Conservation (phyloP, 37 sponge, comb jelly and placozoan genomes). For the Dysidea cf. avara region DNA sequence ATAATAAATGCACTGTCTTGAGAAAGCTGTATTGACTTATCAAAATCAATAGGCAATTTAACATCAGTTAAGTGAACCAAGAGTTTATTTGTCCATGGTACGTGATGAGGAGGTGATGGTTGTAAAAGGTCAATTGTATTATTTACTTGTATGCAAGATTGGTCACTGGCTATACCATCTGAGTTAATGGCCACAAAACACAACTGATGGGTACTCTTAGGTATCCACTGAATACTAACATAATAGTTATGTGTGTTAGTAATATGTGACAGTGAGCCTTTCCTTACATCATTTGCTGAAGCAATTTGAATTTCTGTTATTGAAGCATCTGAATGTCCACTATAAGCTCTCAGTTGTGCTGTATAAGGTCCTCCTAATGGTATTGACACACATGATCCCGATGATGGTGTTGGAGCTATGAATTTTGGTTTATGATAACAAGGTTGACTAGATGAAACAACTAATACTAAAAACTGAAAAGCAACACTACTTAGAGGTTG, state of each 20-base stretch:
- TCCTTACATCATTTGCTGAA: conserved; percentile 5
- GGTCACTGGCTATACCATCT: conserved; percentile 29
- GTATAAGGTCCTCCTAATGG: conserved; percentile 13
- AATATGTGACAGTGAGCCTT: neutral
- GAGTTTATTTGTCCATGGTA: conserved; percentile 1
- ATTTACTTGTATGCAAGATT: conserved; percentile 31
- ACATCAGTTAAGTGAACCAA: conserved; percentile 12
- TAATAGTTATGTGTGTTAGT: neutral
- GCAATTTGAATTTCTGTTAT: conserved; percentile 27
- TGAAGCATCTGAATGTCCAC: conserved; percentile 8
- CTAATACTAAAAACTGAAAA: conserved; percentile 34
- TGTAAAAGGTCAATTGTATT: conserved; percentile 1
- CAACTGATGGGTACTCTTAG: conserved; percentile 12
- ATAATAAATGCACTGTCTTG: conserved; percentile 1
- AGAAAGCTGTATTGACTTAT: conserved; percentile 13
- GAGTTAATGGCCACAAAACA: conserved; percentile 29
- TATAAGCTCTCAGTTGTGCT: conserved; percentile 18
- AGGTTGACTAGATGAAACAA: conserved; percentile 1
- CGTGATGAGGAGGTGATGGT: neutral
- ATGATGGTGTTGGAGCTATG: conserved; percentile 2
- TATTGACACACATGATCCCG: conserved; percentile 29
- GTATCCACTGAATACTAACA: conserved; percentile 26
- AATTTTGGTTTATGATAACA: conserved; percentile 27
- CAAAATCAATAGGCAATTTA: conserved; percentile 11
- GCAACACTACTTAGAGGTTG: conserved; percentile 37